A percentile compares a stretch with the other conserved stretches of the same genome.
Conservation (phyloP, 2,113 vertebrate genomes). For the Aptenodytes forsteri region DNA sequence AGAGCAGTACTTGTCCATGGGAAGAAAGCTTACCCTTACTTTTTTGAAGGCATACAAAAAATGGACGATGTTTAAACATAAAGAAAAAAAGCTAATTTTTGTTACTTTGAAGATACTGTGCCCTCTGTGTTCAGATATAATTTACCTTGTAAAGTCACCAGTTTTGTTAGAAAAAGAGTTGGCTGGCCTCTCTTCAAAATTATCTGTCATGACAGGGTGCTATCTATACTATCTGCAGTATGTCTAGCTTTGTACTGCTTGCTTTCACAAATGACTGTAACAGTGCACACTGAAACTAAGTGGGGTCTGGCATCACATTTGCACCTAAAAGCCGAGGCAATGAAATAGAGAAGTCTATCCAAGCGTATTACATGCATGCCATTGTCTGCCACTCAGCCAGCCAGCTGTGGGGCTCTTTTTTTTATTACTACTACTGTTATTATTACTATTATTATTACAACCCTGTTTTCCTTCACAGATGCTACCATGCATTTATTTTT, state of each 20-base stretch:
- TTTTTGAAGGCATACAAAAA: neutral
- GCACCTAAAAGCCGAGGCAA: neutral
- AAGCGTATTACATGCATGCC: neutral
- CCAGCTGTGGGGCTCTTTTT: neutral
- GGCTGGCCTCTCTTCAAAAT: neutral
- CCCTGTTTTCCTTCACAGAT: slow-evolving; percentile 5
- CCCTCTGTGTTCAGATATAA: neutral
- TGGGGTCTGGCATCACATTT: neutral
- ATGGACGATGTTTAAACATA: neutral
- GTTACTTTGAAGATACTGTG: neutral
- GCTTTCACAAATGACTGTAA: neutral
- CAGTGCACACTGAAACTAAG: neutral
- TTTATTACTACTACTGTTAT: neutral
- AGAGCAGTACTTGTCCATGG: neutral
- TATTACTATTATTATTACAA: neutral
- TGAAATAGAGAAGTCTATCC: slow-evolving; percentile 13
- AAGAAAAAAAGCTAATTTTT: neutral
- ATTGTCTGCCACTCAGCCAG: slow-evolving; percentile 20
- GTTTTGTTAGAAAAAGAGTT: neutral
- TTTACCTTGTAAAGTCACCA: neutral
- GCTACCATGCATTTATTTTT: slow-evolving; percentile 7
- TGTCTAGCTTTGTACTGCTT: neutral
- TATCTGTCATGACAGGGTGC: neutral
- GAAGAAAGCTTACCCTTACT: neutral
- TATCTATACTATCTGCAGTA: neutral